Base-by-base conservation (phyloP, 2,888 invertebrate species). In the Cryptophagus acutangulus region DNA sequence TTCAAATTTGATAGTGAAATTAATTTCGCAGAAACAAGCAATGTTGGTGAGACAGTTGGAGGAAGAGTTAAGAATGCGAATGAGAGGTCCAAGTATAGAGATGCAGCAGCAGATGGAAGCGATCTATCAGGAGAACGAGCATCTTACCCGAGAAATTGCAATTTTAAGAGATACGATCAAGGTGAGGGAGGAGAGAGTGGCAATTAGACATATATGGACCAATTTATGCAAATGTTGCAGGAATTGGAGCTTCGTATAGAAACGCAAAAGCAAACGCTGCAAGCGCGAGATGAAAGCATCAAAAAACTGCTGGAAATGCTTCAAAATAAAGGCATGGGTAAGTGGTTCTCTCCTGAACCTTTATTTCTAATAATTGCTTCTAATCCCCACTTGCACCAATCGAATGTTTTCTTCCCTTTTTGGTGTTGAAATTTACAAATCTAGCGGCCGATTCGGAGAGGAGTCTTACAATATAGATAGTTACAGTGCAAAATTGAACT, bases 251-350 rank as follows among this genome's bases (percentile, higher is more conserved):
- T 96, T 63, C 82, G 96, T 61, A 92, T 95, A 64, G 96, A 96
- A 71, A 94, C 95, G 18, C 96, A 97, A 73, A 96, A 96, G 72
- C 95, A 96, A 74, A 97, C 96, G 31, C 76, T 97, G 54, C 87
- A 88, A 66, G 93, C 96, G 33, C 79, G 96, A 59, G 96, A 97
- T 73, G 96, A 96, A 66, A 95, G 94, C 72, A 96, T 97, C 69
- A 96, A 96, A 76, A 96, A 95, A 73, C 79, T 97, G 61, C 78
- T 97, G 64, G 96, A 97, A 77, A 95, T 97, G 94, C 79, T 97
- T 45, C 95, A 96, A 72, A 92, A 88, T 69, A 94, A 93, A 75
- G 93, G 93, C 71, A 87, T 92, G 81, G 91, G 92, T 91, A 77
- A 81, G 89, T 74, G 62, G 39, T 24, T 33, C 43, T 28, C 24